Conservation (phyloP, 2,113 vertebrate genomes). For the Vimba vimba region DNA sequence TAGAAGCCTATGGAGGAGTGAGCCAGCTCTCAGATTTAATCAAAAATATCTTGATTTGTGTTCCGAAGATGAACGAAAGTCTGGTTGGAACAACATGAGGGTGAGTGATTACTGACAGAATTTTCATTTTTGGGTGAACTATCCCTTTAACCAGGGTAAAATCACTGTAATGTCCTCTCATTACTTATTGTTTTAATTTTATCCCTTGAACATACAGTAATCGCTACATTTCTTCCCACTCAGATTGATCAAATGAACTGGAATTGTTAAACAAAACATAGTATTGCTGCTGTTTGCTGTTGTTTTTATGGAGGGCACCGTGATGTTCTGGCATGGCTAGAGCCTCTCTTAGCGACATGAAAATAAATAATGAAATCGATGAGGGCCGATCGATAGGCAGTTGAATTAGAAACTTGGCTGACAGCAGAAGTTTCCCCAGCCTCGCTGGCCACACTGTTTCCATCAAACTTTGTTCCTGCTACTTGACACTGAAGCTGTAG, state of each 20-base stretch:
- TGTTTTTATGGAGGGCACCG: not conserved
- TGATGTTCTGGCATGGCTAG: not conserved
- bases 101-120: too few relatives aligned
- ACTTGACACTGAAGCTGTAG: conserved; percentile 49
- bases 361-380: conserved; percentile 68
- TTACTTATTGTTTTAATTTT: too few relatives aligned
- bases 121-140: too few relatives aligned
- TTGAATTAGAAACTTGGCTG: conserved; percentile 61
- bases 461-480: conserved; percentile 46
- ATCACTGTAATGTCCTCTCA: too few relatives aligned
- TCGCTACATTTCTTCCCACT: not conserved
- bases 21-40: too few relatives aligned
- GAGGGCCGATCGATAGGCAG: conserved; percentile 53
- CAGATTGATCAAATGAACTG: not conserved
- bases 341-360: conserved; percentile 37
- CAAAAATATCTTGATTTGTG: too few relatives aligned
- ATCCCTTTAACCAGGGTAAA: too few relatives aligned
- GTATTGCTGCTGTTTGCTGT: not conserved
- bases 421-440: conserved; percentile 48
- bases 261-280: not conserved
- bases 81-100: too few relatives aligned
- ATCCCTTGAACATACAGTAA: not conserved
- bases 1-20: too few relatives aligned
- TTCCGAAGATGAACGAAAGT: too few relatives aligned
- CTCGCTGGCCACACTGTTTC: conserved; percentile 17